Percentiles rank a stretch among this genome's conserved stretches.
Conservation (phyloP, 2,888 invertebrate genomes). For the Schizaphis graminum region DNA sequence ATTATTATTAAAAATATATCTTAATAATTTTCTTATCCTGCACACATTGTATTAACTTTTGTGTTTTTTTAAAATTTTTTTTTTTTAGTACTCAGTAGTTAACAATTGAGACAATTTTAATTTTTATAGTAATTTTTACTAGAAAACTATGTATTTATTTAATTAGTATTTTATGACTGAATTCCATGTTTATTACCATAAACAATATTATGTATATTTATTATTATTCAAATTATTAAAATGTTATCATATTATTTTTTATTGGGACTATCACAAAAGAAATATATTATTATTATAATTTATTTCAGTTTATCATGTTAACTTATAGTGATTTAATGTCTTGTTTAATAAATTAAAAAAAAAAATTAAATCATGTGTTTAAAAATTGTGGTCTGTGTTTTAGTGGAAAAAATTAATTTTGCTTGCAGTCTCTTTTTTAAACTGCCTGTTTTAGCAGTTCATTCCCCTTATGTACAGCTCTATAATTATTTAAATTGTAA, state of each 20-base stretch:
- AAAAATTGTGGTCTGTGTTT: not conserved
- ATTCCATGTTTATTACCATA: constrained; percentile 6
- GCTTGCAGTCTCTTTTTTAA: not conserved
- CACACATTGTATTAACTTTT: not conserved
- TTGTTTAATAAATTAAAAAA: not conserved
- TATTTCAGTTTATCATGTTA: constrained; percentile 9
- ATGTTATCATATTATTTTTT: constrained; percentile 11
- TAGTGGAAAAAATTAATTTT: not conserved
- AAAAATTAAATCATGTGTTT: not conserved
- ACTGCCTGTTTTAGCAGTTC: not conserved
- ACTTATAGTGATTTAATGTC: not conserved
- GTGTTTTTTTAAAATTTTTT: not conserved
- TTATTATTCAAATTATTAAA: constrained; percentile 30
- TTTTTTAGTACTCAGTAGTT: not conserved
- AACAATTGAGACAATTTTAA: not conserved
- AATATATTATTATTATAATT: constrained; percentile 26
- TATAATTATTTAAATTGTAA: not conserved
- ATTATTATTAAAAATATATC: constrained; percentile 31
- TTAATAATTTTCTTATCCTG: constrained; percentile 23
- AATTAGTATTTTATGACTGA: constrained; percentile 52
- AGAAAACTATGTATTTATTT: constrained; percentile 9
- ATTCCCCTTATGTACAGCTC: not conserved
- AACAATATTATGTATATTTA: constrained; percentile 25
- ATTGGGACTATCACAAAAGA: constrained; percentile 16
- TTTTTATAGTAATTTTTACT: not conserved